Base-by-base conservation (phyloP, 2,797 vertebrate genomes). In the Sebastes nivosus region DNA sequence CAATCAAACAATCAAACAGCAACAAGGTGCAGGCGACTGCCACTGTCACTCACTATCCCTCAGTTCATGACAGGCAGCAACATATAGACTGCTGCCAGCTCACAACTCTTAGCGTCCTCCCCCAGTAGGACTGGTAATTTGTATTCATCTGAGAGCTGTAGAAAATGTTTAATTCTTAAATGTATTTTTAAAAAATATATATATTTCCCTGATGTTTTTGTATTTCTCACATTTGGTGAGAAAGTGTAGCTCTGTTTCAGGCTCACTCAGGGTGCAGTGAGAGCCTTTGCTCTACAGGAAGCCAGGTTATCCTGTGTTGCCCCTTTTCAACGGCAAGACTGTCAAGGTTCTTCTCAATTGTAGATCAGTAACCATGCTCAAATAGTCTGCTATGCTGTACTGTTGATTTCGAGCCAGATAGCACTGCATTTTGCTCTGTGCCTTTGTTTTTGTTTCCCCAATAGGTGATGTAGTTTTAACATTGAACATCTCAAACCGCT, bases 171-270 rank as follows among this genome's bases (percentile, higher is more conserved):
- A n/a, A 0, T 22, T 63, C 20, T 61, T 32, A 16, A 58, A 27
- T 20, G 20, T 0, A 6, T 32, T 32, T 57, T 54, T 0, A 1
- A 55, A 12, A 38, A 38, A 9, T 0, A 38, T 14, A 14, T 12
- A 6, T 25, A 13, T 63, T n/a, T 32, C 2, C 20, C 10, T 20
- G 9, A 46, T 46, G 38, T 46, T 46, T n/a, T 34, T 22, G 1
- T 13, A 63, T 63, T 64, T 13, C 22, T 34, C 11, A 12, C 61
- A 36, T 64, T 64, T 36, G 32, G 6, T 64, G n/a, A 34, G 60
- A 7, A 64, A 12, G 32, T 64, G 10, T 6, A 22, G 55, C 24
- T 32, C 18, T 63, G n/a, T 36, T 64, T 64, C 6, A 36, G 42
- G 42, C 6, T 46, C 42, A 8, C 42, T 46, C 42, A 18, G 42